These are phyloP conservation scores for Progne subis DNA, from an alignment of 2,113 vertebrate species.

Conservation along the genomic window DNA sequence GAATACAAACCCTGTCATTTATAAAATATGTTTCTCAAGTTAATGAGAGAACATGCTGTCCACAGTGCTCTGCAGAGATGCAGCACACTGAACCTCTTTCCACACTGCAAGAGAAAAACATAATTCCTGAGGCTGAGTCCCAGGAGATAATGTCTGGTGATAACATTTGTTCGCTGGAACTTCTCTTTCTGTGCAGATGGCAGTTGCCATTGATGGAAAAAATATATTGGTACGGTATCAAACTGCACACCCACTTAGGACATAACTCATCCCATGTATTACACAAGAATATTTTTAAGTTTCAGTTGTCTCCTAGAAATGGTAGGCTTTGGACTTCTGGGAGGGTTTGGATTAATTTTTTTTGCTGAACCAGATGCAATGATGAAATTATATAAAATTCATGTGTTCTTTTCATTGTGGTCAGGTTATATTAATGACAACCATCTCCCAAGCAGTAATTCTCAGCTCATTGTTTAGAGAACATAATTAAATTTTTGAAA, in stretches of 20 bases:
- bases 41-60: background rate
- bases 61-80: background rate
- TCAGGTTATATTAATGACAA: background rate
- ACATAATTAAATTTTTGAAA: background rate
- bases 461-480: background rate
- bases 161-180: constrained; percentile 44
- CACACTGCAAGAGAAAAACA: background rate
- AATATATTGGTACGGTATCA: background rate
- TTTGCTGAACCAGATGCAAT: background rate
- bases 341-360: background rate
- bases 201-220: constrained; percentile 23
- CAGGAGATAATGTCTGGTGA: constrained; percentile 31
- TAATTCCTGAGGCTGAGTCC: background rate
- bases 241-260: background rate
- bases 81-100: background rate
- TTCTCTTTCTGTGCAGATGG: constrained; percentile 14
- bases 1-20: background rate
- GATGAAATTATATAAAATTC: background rate
- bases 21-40: background rate
- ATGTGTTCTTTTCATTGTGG: background rate
- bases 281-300: constrained; percentile 3
- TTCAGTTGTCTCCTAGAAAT: background rate
- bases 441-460: background rate
- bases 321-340: background rate
- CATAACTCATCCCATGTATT: background rate